These are phyloP conservation scores for Clivina fossor DNA, from an alignment of 2,888 invertebrate species.

Conservation along the genomic window DNA sequence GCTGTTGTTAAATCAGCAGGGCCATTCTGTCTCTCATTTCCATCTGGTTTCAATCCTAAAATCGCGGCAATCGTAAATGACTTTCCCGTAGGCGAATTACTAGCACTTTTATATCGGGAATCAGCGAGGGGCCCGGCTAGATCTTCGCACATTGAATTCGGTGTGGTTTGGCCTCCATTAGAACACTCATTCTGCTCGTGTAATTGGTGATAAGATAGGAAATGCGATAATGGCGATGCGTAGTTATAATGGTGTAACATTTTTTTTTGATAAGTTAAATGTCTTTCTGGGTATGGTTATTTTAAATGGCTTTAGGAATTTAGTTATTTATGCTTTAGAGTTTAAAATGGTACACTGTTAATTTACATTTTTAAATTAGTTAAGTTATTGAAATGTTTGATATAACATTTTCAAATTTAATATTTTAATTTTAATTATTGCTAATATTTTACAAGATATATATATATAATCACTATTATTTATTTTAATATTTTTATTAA, in stretches of 20 bases:
- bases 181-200: constrained; percentile 44
- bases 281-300: no score
- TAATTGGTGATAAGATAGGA: constrained; percentile 50
- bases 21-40: constrained; percentile 34
- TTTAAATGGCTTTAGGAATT: no score
- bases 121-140: constrained; percentile 41
- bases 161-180: constrained; percentile 41
- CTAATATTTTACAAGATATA: no score
- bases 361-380: background rate
- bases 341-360: background rate
- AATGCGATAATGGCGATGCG: constrained; percentile 50
- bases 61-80: constrained; percentile 89
- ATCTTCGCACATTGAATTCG: constrained; percentile 47
- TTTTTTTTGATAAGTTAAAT: constrained; percentile 16
- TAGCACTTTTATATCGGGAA: constrained; percentile 46
- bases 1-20: constrained; percentile 45
- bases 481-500: no score
- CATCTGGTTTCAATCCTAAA: constrained; percentile 67
- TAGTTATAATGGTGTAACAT: constrained; percentile 53
- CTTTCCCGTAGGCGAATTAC: constrained; percentile 47
- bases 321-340: no score
- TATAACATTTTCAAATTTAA: background rate
- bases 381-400: background rate
- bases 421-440: no score
- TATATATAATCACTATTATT: no score